These are phyloP conservation scores for Pygocentrus nattereri DNA, from an alignment of 2,797 vertebrate species.

Conservation along the genomic window DNA sequence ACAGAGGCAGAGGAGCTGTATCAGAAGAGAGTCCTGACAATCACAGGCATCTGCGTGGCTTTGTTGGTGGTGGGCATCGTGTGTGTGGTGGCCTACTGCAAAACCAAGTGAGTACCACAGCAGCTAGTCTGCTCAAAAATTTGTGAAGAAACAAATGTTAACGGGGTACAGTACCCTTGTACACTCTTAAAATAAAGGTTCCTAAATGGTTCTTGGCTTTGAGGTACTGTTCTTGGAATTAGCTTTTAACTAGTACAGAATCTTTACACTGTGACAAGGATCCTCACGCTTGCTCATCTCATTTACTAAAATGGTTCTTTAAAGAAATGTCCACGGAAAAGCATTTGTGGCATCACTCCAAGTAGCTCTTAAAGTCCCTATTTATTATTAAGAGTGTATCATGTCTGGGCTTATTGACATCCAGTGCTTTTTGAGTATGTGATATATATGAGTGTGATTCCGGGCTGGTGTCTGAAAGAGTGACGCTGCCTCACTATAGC, in stretches of 20 bases:
- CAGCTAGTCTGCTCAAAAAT: not conserved
- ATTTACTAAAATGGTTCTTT: too few relatives aligned
- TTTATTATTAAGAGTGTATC: not conserved
- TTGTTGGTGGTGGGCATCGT: conserved; percentile 97
- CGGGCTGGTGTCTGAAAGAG: conserved; percentile 47
- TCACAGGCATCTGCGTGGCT: conserved; percentile 97
- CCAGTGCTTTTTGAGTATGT: conserved; percentile 25
- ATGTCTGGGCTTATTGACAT: not conserved
- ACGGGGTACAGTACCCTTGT: not conserved
- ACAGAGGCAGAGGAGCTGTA: conserved; percentile 98
- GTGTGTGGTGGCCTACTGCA: conserved; percentile 98
- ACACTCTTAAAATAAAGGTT: not conserved
- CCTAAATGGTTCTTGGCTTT: not conserved
- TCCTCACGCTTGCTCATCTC: too few relatives aligned
- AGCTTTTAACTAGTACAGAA: too few relatives aligned
- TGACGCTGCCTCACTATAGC: conserved; percentile 63
- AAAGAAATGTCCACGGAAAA: too few relatives aligned
- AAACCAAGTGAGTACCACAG: conserved; percentile 93
- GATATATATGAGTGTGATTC: conserved; percentile 41
- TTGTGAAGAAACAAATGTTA: not conserved
- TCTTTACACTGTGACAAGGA: too few relatives aligned
- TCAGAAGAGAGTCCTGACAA: conserved; percentile 98
- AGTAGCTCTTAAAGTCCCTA: not conserved
- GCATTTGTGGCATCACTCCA: not conserved
- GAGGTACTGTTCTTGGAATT: too few relatives aligned